These are phyloP conservation scores for Euplexia lucipara DNA, from an alignment of 2,888 invertebrate species.

Conservation along the genomic window DNA sequence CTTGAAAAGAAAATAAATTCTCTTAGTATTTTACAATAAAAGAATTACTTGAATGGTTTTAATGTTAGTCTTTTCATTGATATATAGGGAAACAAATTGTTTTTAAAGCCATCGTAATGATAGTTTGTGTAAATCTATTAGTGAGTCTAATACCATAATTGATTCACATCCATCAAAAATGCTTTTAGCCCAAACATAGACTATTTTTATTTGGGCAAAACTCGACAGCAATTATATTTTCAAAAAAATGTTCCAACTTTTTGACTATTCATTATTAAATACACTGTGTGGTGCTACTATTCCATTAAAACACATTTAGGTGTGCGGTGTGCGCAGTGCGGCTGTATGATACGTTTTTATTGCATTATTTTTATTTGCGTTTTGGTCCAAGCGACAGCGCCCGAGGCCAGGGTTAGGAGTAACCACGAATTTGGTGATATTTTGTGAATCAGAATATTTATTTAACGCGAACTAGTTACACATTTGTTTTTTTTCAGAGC, in stretches of 20 bases:
- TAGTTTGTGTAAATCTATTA: background rate
- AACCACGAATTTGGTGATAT: slow-evolving; percentile 25
- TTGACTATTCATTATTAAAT: slow-evolving; percentile 17
- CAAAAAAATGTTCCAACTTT: background rate
- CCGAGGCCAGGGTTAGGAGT: slow-evolving; percentile 14
- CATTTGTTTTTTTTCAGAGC: background rate
- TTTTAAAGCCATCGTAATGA: no score
- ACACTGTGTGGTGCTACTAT: slow-evolving; percentile 25
- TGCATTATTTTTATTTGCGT: slow-evolving; percentile 54
- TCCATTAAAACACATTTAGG: slow-evolving; percentile 46
- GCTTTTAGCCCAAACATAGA: background rate
- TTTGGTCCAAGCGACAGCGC: slow-evolving; percentile 23
- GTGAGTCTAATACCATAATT: background rate
- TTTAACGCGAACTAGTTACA: background rate
- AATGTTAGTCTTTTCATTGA: no score
- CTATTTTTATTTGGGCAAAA: background rate
- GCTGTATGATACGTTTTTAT: slow-evolving; percentile 55
- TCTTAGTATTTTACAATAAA: no score
- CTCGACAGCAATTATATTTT: no score
- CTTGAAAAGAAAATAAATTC: no score
- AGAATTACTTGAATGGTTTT: no score
- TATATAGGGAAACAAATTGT: no score
- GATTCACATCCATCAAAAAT: slow-evolving; percentile 8
- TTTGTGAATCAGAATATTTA: slow-evolving; percentile 20
- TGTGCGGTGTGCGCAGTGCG: slow-evolving; percentile 50